These are phyloP conservation scores for Atlantisia rogersi DNA, from an alignment of 2,113 vertebrate genomes.

Conservation along the genomic window DNA sequence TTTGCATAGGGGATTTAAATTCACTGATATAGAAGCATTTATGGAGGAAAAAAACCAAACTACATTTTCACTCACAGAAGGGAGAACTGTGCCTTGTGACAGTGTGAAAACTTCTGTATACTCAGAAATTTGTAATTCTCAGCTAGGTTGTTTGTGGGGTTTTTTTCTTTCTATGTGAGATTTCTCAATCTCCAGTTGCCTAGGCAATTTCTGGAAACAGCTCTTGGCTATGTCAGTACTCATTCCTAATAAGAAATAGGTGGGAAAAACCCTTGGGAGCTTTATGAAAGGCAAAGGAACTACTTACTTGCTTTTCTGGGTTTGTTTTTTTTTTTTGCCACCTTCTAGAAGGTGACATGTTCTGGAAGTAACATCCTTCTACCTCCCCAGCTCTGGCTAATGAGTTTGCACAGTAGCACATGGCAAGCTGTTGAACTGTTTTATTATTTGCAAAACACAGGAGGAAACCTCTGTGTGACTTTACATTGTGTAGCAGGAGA, in stretches of 20 bases:
- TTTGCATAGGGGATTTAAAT: not conserved
- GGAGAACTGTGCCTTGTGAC: not conserved
- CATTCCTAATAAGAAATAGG: not conserved
- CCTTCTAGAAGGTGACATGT: not conserved
- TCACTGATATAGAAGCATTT: not conserved
- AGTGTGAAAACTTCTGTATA: not conserved
- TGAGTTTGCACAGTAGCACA: not conserved
- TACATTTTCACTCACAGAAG: not conserved
- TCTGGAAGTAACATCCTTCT: not conserved
- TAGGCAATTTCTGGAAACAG: constrained; percentile 15
- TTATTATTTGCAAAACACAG: not conserved
- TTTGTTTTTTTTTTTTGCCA: not conserved
- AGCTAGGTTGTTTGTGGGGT: not conserved
- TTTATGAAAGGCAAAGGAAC: not conserved
- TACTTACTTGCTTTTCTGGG: not conserved
- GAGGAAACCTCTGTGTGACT: not conserved
- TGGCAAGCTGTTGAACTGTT: not conserved
- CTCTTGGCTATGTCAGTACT: not conserved
- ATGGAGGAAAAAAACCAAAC: not conserved
- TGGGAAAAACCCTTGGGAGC: not conserved
- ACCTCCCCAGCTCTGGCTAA: not conserved
- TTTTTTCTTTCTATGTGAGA: not conserved
- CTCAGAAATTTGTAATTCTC: not conserved
- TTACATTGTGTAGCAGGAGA: not conserved
- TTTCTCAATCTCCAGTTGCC: not conserved